phyloP scores from a whole-genome alignment of 2,888 invertebrate species.

The Drosophila paranaensis region DNA sequence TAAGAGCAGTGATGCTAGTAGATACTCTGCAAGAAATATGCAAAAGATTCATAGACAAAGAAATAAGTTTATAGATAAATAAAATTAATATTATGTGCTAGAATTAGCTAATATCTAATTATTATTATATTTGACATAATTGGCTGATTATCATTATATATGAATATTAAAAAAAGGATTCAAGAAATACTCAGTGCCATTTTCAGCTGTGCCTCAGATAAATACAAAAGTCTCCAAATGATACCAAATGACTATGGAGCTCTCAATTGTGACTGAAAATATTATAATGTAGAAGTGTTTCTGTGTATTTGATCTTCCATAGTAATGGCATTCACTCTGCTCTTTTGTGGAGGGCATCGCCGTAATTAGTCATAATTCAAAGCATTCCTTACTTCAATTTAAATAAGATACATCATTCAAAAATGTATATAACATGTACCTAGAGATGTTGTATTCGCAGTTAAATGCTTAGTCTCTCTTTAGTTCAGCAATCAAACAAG shows the following conservation, averaged over 20 bases:
- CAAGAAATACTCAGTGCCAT: too few species aligned
- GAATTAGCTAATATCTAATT: too few species aligned
- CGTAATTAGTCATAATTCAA: neutral
- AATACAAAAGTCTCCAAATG: neutral
- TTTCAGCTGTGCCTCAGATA: neutral
- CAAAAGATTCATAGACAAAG: too few species aligned
- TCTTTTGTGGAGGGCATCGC: neutral
- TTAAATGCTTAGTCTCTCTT: neutral
- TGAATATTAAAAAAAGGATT: too few species aligned
- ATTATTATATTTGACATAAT: too few species aligned
- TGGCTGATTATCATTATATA: too few species aligned
- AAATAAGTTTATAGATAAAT: too few species aligned
- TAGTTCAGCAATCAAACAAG: neutral
- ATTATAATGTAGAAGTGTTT: too few species aligned
- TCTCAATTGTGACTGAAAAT: neutral
- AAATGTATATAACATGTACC: too few species aligned
- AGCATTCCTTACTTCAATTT: neutral
- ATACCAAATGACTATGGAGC: neutral
- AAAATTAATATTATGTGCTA: too few species aligned
- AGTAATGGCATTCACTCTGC: neutral
- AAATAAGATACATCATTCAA: neutral
- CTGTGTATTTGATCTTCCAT: neutral
- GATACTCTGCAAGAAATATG: conserved; percentile 20
- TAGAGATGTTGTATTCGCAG: neutral
- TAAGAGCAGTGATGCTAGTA: neutral